phyloP scores from a whole-genome alignment of 1,140 invertebrate species.

The Alviniconcha marisindica region DNA sequence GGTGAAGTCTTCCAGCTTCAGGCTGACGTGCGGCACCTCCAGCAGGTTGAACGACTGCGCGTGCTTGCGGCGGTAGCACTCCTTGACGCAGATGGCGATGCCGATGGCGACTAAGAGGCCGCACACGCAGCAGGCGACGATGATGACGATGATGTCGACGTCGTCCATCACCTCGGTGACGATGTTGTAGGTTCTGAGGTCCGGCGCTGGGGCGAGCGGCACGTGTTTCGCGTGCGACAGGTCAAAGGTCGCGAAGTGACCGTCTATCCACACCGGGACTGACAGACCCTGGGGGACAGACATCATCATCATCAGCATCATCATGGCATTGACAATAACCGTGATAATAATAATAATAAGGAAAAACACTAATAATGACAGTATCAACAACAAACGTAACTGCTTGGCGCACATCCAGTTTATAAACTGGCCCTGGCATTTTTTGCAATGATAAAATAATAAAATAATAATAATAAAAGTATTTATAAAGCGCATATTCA shows the following conservation, averaged over 20 bases:
- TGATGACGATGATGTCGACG: conserved; percentile 56
- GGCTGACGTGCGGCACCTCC: conserved; percentile 55
- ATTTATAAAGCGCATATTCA: no score
- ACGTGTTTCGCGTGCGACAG: conserved; percentile 32
- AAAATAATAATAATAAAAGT: no score
- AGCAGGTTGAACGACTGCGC: conserved; percentile 52
- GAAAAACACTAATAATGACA: no score
- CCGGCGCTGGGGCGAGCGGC: conserved; percentile 24
- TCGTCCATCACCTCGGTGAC: conserved; percentile 44
- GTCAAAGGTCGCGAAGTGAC: conserved; percentile 34
- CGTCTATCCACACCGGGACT: conserved; percentile 27
- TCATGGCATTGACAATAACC: no score
- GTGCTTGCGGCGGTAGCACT: conserved; percentile 55
- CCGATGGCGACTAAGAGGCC: conserved; percentile 49
- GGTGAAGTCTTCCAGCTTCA: conserved; percentile 59
- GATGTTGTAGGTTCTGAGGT: conserved; percentile 25
- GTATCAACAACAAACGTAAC: no score
- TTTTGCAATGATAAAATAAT: no score
- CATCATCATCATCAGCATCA: no score
- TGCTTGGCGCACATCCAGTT: no score
- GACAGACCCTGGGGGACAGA: conserved; percentile 15
- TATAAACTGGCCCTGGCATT: no score
- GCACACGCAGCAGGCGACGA: conserved; percentile 55
- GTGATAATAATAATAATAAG: no score
- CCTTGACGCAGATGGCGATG: conserved; percentile 46